phyloP scores from a whole-genome alignment of 1,140 invertebrate species.

The Calliopsis andreniformis region DNA sequence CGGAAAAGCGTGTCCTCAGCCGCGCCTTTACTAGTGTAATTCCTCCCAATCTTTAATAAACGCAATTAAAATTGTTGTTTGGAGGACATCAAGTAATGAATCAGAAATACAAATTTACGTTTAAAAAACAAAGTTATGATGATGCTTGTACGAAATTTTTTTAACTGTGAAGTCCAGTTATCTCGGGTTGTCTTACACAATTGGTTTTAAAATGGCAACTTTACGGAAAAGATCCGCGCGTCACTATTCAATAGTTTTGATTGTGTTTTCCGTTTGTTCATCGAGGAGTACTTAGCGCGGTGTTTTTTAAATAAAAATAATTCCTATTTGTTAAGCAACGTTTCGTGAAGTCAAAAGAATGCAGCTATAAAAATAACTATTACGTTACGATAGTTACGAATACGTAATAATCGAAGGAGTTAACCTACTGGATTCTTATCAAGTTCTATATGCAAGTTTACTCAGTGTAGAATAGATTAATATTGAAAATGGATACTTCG shows the following conservation, averaged over 20 bases:
- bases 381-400: background rate
- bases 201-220: slow-evolving; percentile 27
- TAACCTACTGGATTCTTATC: slow-evolving; percentile 7
- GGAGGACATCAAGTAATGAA: background rate
- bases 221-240: slow-evolving; percentile 5
- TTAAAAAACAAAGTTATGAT: background rate
- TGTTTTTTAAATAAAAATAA: background rate
- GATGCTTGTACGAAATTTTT: background rate
- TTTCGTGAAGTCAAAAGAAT: background rate
- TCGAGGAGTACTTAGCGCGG: background rate
- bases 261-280: slow-evolving; percentile 2
- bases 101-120: background rate
- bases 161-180: background rate
- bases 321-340: background rate
- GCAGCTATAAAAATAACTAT: background rate
- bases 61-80: background rate
- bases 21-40: background rate
- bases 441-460: background rate
- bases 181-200: background rate
- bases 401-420: background rate
- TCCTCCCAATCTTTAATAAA: background rate
- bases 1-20: background rate
- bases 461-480: background rate
- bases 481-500: slow-evolving; percentile 1
- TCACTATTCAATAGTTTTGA: background rate